These are phyloP conservation scores for Julus scandinavius DNA, from an alignment of 2,888 invertebrate genomes.

Conservation along the genomic window DNA sequence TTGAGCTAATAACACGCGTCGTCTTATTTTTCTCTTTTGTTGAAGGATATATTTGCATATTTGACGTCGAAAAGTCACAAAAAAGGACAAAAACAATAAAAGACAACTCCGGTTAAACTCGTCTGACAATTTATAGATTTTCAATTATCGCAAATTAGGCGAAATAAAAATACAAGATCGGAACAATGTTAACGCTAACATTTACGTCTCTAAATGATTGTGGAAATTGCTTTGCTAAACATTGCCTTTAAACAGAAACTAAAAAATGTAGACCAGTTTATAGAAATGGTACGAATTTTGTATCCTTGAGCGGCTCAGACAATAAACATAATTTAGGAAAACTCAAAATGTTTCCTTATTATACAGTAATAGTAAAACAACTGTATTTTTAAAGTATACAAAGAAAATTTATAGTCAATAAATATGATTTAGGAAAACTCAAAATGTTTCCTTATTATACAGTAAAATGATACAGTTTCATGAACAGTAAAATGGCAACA, in stretches of 20 bases:
- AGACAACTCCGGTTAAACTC: slow-evolving; percentile 4
- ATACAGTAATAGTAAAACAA: too few species aligned
- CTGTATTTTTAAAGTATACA: too few species aligned
- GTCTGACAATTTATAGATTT: slow-evolving; percentile 16
- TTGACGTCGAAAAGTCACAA: not conserved
- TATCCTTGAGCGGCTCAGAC: too few species aligned
- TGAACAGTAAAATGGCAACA: too few species aligned
- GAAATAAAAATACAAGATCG: not conserved
- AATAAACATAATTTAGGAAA: too few species aligned
- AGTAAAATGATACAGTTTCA: too few species aligned
- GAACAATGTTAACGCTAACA: not conserved
- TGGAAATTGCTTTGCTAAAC: not conserved
- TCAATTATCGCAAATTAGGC: not conserved
- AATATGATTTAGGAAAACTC: too few species aligned
- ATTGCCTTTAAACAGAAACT: not conserved
- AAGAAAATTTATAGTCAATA: too few species aligned
- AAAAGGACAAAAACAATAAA: not conserved
- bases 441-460: too few species aligned
- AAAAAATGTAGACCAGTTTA: not conserved
- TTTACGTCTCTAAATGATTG: not conserved
- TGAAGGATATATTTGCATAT: not conserved
- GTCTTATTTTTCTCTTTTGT: not conserved
- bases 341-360: too few species aligned
- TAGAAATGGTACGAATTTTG: too few species aligned
- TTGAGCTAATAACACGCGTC: not conserved